phyloP scores from a whole-genome alignment of 30 jellyfish, hydroid and myxozoan species.

The Morbakka virulenta region DNA sequence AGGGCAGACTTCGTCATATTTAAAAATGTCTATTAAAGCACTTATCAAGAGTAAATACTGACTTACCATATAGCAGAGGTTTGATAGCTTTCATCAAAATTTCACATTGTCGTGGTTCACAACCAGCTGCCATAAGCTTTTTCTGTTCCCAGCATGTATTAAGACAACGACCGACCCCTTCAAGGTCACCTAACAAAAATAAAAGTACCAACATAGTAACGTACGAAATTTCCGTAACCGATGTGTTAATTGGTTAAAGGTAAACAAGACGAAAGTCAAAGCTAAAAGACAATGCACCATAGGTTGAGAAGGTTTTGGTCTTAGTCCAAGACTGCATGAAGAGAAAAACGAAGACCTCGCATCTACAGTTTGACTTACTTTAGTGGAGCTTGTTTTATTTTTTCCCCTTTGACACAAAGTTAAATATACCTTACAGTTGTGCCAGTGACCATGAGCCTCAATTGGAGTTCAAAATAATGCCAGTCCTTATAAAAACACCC shows the following conservation, averaged over 20 bases:
- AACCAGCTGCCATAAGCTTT: constrained; percentile 96
- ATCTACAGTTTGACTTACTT: no score
- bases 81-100: constrained; percentile 63
- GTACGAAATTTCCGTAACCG: not conserved
- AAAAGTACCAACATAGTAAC: not conserved
- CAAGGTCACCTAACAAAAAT: constrained; percentile 63
- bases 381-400: no score
- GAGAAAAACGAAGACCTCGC: no score
- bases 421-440: no score
- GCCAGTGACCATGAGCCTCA: no score
- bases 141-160: constrained; percentile 85
- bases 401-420: no score
- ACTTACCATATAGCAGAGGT: constrained; percentile 80
- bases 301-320: no score
- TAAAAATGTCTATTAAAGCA: not conserved
- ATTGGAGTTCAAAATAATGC: no score
- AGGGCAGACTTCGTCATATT: not conserved
- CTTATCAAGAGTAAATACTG: not conserved
- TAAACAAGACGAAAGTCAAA: not conserved
- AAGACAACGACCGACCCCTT: constrained; percentile 70
- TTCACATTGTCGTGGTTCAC: constrained; percentile 80
- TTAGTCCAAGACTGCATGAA: no score
- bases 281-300: no score
- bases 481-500: no score
- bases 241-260: not conserved